A percentile compares a stretch with the other conserved stretches of the same genome.
These are phyloP conservation scores for Holacanthella duospinosa DNA, from an alignment of 2,888 invertebrate species.

Conservation along the genomic window DNA sequence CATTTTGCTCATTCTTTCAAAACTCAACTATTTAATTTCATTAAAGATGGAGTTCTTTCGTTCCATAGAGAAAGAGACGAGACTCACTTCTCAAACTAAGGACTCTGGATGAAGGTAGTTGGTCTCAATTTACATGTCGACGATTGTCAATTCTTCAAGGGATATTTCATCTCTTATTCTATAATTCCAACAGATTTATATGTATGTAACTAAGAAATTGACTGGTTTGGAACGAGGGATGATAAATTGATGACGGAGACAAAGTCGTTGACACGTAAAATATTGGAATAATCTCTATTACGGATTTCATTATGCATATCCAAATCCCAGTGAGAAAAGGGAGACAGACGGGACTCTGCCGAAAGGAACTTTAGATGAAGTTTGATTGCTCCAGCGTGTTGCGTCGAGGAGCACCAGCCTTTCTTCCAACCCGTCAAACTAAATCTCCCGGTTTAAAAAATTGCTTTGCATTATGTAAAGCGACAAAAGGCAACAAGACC, in stretches of 20 bases:
- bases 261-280: slow-evolving; percentile 1
- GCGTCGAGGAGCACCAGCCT: background rate
- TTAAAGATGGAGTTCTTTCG: background rate
- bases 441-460: background rate
- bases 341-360: background rate
- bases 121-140: too few relatives aligned
- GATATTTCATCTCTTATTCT: too few relatives aligned
- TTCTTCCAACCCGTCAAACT: background rate
- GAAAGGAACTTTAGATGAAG: background rate
- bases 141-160: too few relatives aligned
- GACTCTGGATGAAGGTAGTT: too few relatives aligned
- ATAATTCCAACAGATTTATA: too few relatives aligned
- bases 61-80: too few relatives aligned
- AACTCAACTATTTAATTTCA: background rate
- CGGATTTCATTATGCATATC: background rate
- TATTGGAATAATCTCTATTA: background rate
- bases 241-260: background rate
- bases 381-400: background rate
- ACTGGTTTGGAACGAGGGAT: background rate
- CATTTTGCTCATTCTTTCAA: background rate
- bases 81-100: too few relatives aligned
- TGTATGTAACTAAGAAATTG: too few relatives aligned
- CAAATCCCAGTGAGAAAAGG: background rate
- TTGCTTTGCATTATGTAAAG: slow-evolving; percentile 1
- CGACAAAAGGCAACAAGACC: background rate